Evolutionary conservation across 2,113 vertebrate genomes (phyloP), one percentile per base, ranked within the genome.

Genomic region (Trogon melanurus): DNA sequence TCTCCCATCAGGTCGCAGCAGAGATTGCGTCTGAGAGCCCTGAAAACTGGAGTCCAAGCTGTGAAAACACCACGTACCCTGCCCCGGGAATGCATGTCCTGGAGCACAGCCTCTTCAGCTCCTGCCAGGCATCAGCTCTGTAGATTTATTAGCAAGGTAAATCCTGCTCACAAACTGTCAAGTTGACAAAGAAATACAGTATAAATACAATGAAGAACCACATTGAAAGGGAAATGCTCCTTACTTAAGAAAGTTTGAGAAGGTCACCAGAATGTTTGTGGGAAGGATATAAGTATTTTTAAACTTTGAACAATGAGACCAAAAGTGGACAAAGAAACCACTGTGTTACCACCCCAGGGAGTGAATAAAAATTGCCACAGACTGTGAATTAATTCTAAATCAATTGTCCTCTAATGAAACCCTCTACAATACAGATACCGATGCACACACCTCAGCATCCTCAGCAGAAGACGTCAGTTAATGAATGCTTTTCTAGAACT

Each of bases 241-340:
- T 88, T 8, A 45, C 20, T 15, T 1, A 48, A 81, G 53, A 29
- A 91, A 72, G 56, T 48, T 66, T 73, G 84, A 57, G 95, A 94
- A 91, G 57, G 87, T 91, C 84, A 85, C 79, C 74, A 38, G 87
- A 53, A 89, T 56, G 58, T 79, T 47, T 96, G 74, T 73, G 58
- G 67, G 74, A 93, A 94, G 74, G 87, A 83, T 62, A 50, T 10
- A 9, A 81, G 30, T 8, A 41, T 41, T 65, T 57, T 87, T 57
- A 22, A 76, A 64, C 74, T 79, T 36, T 27, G 74, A 89, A 81
- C 81, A 79, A 70, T 3, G 20, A 72, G 81, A 89, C 62, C n/a
- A 75, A 65, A 85, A 79, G 84, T 91, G 85, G 71, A 89, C 71
- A 87, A 86, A 75, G 78, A 73, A 94, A 72, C 25, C 71, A 41